Evolutionary conservation across 2,888 invertebrate species (phyloP), one percentile per base, ranked within the genome.

Genomic region (Selenia dentaria): DNA sequence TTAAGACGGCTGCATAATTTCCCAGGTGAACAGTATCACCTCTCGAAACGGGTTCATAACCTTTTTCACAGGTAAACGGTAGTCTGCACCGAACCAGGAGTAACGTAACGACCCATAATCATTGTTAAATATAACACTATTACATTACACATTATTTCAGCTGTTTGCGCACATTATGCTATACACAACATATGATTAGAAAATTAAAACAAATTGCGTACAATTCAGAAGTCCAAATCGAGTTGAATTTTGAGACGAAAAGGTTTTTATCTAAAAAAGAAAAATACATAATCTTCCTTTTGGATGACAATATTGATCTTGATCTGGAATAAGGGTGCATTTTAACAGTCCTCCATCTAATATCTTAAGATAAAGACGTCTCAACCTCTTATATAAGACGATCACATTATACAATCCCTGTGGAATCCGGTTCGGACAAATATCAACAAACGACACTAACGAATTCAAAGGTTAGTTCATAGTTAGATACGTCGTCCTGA

Each of bases 61-160:
- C 26, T 24, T 26, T 37, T 37, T 22, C 14, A 22, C 25, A 26
- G 36, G 31, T 20, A 20, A n/a, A 26, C 10, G 3, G 25, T 25
- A 36, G 6, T 36, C 32, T 13, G n/a, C 3, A 22, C 22, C 22
- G 2, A 22, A 10, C 10, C 25, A 24, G 41, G 10, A 16, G 2
- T 32, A 22, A 26, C 13, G 26, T n/a, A n/a, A n/a, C n/a, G 18
- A 38, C 44, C 28, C 24, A 38, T 38, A 13, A 3, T 3, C 6
- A 22, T 25, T 26, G 37, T 32, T 33, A n/a, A n/a, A n/a, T 24
- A 29, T 8, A 12, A 24, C 26, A 16, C 33, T 32, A 28, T 45
- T 16, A 38, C 22, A 33, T 37, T 37, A 3, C 24, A 38, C 22
- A 33, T 37, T 37, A 3, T 31, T 25, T 27, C 2, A n/a, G 6